These are phyloP conservation scores for Sciurus vulgaris DNA, from an alignment of 2,797 vertebrate genomes.

Conservation along the genomic window DNA sequence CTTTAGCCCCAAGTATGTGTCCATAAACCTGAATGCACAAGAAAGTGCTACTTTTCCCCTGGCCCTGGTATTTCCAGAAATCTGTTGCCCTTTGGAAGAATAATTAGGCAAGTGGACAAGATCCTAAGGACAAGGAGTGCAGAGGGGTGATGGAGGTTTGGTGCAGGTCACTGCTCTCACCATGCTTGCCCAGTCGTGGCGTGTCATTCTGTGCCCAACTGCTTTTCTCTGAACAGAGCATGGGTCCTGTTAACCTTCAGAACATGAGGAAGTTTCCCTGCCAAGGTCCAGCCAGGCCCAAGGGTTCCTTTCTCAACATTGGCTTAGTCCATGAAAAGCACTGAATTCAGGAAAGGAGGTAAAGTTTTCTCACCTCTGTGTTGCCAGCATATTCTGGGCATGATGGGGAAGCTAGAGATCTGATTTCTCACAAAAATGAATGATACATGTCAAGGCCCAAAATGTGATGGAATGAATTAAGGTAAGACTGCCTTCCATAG, in stretches of 20 bases:
- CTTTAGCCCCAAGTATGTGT: background rate
- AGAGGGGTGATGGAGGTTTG: background rate
- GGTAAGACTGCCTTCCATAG: no score
- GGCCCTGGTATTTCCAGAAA: constrained; percentile 16
- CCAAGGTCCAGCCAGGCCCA: no score
- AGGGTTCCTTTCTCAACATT: no score
- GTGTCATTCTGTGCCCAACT: background rate
- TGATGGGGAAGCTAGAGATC: no score
- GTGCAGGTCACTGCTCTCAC: background rate
- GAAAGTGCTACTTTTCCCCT: background rate
- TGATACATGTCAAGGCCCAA: no score
- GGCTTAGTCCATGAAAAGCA: no score
- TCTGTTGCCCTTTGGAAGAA: background rate
- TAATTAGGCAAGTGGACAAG: background rate
- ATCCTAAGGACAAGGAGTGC: background rate
- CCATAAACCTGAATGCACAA: background rate
- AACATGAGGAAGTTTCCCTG: background rate
- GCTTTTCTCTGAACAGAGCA: background rate
- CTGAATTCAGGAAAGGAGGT: no score
- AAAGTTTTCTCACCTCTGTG: no score
- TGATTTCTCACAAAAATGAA: no score
- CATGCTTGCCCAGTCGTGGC: no score
- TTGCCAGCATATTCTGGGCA: no score
- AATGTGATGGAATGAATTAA: no score
- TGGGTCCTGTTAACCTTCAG: background rate